Conservation (phyloP, 2,797 vertebrate genomes). For the Cuculus canorus region DNA sequence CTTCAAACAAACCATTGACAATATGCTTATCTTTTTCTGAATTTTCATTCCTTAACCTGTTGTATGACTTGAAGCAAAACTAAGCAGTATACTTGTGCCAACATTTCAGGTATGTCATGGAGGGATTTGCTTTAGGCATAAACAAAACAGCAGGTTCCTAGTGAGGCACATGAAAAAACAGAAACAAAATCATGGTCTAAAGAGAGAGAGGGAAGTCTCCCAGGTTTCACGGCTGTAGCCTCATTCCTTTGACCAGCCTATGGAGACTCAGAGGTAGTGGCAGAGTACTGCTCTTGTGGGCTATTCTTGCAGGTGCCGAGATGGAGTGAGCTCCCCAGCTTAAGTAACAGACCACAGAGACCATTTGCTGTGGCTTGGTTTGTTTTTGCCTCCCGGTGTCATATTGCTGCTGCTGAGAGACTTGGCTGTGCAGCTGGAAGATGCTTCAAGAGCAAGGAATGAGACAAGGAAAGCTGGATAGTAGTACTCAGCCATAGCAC, state of each 20-base stretch:
- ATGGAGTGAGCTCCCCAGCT: background rate
- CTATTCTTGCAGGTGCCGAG: background rate
- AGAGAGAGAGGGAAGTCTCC: background rate
- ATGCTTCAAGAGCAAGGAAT: background rate
- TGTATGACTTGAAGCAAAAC: background rate
- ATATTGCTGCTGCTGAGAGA: background rate
- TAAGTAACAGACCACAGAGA: background rate
- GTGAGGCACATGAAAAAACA: background rate
- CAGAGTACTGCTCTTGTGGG: background rate
- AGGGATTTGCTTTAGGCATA: background rate
- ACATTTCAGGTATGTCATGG: background rate
- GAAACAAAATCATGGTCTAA: background rate
- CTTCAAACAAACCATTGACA: background rate
- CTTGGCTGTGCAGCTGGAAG: background rate
- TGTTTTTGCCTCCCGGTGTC: background rate
- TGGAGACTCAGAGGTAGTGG: background rate
- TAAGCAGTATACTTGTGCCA: background rate
- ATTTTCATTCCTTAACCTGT: background rate
- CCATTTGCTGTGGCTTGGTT: background rate
- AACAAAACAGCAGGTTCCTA: background rate
- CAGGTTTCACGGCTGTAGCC: background rate
- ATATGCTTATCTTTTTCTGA: background rate
- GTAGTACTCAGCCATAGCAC: too few relatives aligned
- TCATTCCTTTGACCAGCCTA: background rate
- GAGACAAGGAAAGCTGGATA: background rate